These are phyloP conservation scores for Lagocephalus sceleratus DNA, from an alignment of 2,797 vertebrate genomes.

Conservation along the genomic window DNA sequence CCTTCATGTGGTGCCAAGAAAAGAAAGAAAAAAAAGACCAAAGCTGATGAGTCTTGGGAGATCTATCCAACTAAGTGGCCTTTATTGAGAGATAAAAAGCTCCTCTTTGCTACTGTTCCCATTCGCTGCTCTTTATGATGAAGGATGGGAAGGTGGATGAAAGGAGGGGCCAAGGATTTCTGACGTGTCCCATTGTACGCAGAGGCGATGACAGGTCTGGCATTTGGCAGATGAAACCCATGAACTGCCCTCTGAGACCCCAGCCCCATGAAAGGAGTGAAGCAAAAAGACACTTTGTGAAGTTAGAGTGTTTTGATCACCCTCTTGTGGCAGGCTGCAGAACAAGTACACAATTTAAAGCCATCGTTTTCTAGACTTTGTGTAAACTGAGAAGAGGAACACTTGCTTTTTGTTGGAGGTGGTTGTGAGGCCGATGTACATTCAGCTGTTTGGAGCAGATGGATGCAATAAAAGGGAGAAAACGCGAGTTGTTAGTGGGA, in stretches of 20 bases:
- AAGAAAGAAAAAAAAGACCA: slow-evolving; percentile 54
- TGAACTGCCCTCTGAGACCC: slow-evolving; percentile 17
- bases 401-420: no score
- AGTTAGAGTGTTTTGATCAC: no score
- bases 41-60: slow-evolving; percentile 68
- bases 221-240: slow-evolving; percentile 46
- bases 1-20: slow-evolving; percentile 63
- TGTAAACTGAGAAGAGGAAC: no score
- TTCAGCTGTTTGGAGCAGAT: no score
- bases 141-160: slow-evolving; percentile 57
- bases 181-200: slow-evolving; percentile 53
- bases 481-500: no score
- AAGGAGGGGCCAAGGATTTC: slow-evolving; percentile 41
- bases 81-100: slow-evolving; percentile 76
- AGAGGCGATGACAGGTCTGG: slow-evolving; percentile 46
- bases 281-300: neutral
- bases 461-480: neutral
- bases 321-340: no score
- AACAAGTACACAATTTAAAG: no score
- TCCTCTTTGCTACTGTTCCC: slow-evolving; percentile 62
- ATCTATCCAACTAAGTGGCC: slow-evolving; percentile 74
- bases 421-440: no score
- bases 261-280: slow-evolving; percentile 3
- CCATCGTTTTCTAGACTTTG: no score
- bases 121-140: slow-evolving; percentile 66